Evolutionary conservation across 2,888 invertebrate species (phyloP), one percentile per base, ranked within the genome.

Genomic region (Nesidiocoris tenuis): DNA sequence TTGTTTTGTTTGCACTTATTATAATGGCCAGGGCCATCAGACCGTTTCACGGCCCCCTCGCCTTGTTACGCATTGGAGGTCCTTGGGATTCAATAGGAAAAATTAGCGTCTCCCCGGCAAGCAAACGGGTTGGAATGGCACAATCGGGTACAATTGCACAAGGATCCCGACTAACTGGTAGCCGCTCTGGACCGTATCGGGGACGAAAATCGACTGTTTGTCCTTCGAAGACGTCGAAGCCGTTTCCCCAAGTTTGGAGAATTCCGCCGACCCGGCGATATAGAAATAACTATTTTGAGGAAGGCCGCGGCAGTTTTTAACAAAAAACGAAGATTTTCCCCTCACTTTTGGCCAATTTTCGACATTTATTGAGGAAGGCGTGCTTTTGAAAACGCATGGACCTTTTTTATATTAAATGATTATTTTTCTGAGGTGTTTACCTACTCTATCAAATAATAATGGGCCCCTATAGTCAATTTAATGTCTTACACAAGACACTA

Each of bases 91-190:
- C 5, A 39, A 39, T 39, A 39, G 12, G 39, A 39, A 39, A 39
- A 39, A 39, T 39, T 39, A 39, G 39, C 39, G 39, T 39, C 39
- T 64, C 64, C 64, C 64, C 19, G 17, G 19, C 61, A 17, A 64
- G 64, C 12, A 16, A 39, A 39, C 39, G 39, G 39, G 39, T 12
- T 56, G 22, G 55, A 56, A 56, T 65, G 65, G 65, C 65, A 56
- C 67, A 67, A 67, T 65, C 65, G 21, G 19, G 54, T 9, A 1
- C 70, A 70, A 59, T 70, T 70, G 70, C 70, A 59, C 70, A 70
- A 70, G 70, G 59, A 70, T 70, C 59, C 5, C 70, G 70, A 22
- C 59, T 16, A 19, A n/a, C n/a, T n/a, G n/a, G n/a, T n/a, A 17
- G 59, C n/a, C 54, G 24, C 56, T 17, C 16, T 24, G 22, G 59